phyloP scores from a whole-genome alignment of 2,888 invertebrate species.

The Panzeria rudis region DNA sequence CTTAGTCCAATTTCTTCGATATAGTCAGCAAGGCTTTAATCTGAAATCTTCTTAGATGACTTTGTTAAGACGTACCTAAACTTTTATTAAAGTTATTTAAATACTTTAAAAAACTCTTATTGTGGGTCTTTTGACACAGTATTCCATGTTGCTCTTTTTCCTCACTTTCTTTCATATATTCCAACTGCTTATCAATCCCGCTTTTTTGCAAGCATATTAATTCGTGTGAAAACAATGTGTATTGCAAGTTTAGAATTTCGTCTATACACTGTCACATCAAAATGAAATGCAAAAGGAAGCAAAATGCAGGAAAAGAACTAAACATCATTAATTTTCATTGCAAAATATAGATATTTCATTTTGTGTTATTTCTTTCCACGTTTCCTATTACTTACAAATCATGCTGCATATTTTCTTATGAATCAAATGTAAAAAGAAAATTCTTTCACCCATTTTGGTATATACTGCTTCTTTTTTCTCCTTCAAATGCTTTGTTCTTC shows the following conservation, averaged over 20 bases:
- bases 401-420: slow-evolving; percentile 10
- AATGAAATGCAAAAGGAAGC: background rate
- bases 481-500: background rate
- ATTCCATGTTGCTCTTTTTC: background rate
- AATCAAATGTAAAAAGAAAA: background rate
- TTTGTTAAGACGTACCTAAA: too few relatives aligned
- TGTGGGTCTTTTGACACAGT: background rate
- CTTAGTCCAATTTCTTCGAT: too few relatives aligned
- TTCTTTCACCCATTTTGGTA: background rate
- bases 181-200: background rate
- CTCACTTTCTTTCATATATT: background rate
- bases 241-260: background rate
- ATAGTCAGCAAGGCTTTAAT: too few relatives aligned
- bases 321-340: slow-evolving; percentile 48
- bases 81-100: background rate
- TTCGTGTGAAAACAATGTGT: background rate
- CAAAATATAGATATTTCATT: slow-evolving; percentile 29
- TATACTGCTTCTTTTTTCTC: background rate
- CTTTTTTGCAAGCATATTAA: background rate
- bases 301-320: background rate
- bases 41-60: too few relatives aligned
- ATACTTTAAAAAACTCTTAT: background rate
- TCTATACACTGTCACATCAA: background rate
- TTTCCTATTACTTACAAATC: slow-evolving; percentile 5
- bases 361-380: slow-evolving; percentile 4